Conservation (phyloP, 2,113 vertebrate genomes). For the Gobius niger region DNA sequence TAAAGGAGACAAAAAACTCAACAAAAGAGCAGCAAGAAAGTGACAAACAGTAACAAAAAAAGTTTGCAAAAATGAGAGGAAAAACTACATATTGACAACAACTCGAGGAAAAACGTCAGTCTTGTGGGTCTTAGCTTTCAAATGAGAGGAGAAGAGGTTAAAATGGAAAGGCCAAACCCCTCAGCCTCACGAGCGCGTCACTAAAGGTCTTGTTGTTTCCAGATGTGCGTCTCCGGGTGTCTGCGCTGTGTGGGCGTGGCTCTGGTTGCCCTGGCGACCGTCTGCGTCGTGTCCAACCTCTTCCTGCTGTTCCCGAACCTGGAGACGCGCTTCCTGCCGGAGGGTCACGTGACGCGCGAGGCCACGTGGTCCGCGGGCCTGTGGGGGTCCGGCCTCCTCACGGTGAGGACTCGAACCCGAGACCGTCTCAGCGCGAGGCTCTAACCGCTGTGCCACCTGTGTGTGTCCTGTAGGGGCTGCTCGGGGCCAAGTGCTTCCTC, state of each 20-base stretch:
- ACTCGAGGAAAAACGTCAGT: no score
- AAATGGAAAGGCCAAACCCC: no score
- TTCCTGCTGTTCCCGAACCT: constrained; percentile 82
- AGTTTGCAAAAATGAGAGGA: no score
- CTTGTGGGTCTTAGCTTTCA: no score
- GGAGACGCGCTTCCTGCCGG: constrained; percentile 66
- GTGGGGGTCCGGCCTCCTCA: constrained; percentile 75
- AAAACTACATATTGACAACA: no score
- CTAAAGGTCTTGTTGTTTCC: no score
- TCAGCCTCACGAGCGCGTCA: no score
- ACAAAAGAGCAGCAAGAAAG: no score
- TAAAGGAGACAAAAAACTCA: no score
- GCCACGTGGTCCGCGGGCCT: constrained; percentile 80
- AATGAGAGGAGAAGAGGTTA: no score
- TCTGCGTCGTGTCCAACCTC: constrained; percentile 78
- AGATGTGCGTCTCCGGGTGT: constrained; percentile 82
- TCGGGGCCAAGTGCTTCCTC: constrained; percentile 58
- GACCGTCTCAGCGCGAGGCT: background rate
- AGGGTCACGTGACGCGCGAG: constrained; percentile 78
- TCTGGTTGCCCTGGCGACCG: constrained; percentile 74
- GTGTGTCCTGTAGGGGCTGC: constrained; percentile 59
- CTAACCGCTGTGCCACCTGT: background rate
- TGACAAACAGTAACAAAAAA: no score
- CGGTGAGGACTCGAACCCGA: constrained; percentile 69
- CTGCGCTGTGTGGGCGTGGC: constrained; percentile 72